These are phyloP conservation scores for Cryptocephalus primarius DNA, from an alignment of 2,888 invertebrate species.

Conservation along the genomic window DNA sequence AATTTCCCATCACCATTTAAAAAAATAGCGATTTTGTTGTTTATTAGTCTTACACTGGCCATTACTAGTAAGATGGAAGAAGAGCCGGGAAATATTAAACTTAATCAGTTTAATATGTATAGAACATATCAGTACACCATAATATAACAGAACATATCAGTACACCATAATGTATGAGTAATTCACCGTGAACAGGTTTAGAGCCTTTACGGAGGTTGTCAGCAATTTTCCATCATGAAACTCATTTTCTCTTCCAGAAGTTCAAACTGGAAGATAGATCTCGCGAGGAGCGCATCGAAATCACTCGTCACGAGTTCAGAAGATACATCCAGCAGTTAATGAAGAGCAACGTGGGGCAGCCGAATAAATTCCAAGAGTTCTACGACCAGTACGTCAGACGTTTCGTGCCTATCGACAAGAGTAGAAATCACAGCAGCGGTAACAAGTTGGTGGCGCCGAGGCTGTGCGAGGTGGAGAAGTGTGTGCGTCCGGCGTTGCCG, in stretches of 20 bases:
- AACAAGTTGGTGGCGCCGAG: constrained; percentile 20
- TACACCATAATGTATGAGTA: too few species aligned
- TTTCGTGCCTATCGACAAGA: not conserved
- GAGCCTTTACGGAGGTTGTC: too few species aligned
- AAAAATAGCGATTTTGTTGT: too few species aligned
- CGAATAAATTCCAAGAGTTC: constrained; percentile 20
- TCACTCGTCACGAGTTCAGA: constrained; percentile 34
- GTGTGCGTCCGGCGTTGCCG: constrained; percentile 48
- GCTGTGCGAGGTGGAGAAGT: constrained; percentile 23
- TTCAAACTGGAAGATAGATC: constrained; percentile 35
- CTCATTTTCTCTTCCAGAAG: constrained; percentile 21
- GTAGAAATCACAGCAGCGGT: constrained; percentile 3
- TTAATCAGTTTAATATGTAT: too few species aligned
- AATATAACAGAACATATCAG: too few species aligned
- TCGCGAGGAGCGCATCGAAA: constrained; percentile 35
- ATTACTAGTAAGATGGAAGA: too few species aligned
- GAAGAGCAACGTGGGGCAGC: constrained; percentile 38
- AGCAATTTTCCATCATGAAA: too few species aligned
- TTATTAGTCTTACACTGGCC: too few species aligned
- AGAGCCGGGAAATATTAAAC: too few species aligned
- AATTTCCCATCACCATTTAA: too few species aligned
- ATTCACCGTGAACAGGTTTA: too few species aligned
- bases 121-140: too few species aligned
- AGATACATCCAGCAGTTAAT: constrained; percentile 33
- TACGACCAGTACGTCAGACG: constrained; percentile 2